phyloP scores from a whole-genome alignment of 2,888 invertebrate species.

The Danaus chrysippus region DNA sequence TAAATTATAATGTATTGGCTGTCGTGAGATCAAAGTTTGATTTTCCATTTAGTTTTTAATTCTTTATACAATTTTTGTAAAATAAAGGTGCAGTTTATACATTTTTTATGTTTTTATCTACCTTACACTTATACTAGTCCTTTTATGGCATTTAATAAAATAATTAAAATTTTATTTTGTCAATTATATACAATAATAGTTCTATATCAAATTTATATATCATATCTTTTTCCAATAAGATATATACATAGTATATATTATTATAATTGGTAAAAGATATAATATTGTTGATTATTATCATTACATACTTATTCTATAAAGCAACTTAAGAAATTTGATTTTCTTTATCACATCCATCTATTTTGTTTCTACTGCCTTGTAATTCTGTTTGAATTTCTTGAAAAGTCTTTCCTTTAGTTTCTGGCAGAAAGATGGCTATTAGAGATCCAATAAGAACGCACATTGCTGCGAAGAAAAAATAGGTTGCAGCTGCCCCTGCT shows the following conservation, averaged over 20 bases:
- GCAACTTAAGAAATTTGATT: not conserved
- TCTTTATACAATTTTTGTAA: slow-evolving; percentile 19
- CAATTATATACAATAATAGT: no score
- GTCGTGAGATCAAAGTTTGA: slow-evolving; percentile 17
- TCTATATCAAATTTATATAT: no score
- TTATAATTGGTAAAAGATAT: not conserved
- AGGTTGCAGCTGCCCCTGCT: slow-evolving; percentile 48
- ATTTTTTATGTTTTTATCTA: not conserved
- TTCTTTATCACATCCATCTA: slow-evolving; percentile 6
- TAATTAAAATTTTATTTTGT: no score
- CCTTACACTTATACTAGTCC: not conserved
- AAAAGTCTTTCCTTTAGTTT: slow-evolving; percentile 61
- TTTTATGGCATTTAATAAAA: not conserved
- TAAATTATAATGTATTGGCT: slow-evolving; percentile 15
- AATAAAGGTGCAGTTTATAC: slow-evolving; percentile 25
- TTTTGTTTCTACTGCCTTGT: slow-evolving; percentile 26
- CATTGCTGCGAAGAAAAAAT: slow-evolving; percentile 46
- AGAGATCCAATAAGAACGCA: slow-evolving; percentile 40
- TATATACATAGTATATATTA: no score
- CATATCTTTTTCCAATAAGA: no score
- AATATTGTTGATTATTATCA: not conserved
- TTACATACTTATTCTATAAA: not conserved
- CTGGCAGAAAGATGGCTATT: slow-evolving; percentile 49
- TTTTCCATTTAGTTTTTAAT: slow-evolving; percentile 17
- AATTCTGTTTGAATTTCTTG: slow-evolving; percentile 53